Evolutionary conservation across 1,140 invertebrate species (phyloP).

Genomic region (Paramacrobiotus metropolitanus): DNA sequence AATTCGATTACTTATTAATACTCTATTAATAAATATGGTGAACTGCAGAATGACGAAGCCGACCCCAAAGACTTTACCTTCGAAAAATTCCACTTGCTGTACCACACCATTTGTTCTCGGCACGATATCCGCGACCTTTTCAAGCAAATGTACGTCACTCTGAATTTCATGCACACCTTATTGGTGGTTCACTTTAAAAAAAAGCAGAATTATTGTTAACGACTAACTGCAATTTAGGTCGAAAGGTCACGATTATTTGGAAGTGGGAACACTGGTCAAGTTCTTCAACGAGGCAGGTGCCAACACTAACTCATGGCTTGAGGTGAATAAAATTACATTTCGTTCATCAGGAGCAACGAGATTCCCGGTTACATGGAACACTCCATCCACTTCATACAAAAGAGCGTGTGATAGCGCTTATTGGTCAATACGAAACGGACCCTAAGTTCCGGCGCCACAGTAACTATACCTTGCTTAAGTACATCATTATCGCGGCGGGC

Average conservation of each 20-base stretch:
- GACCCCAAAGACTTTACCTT: slow-evolving; percentile 86
- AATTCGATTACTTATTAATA: too few species aligned
- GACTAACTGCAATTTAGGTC: too few species aligned
- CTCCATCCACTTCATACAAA: slow-evolving; percentile 90
- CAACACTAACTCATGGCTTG: too few species aligned
- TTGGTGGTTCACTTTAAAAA: background rate
- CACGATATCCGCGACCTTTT: slow-evolving; percentile 98
- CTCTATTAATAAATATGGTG: slow-evolving; percentile 8
- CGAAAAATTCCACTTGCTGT: slow-evolving; percentile 91
- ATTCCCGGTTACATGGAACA: slow-evolving; percentile 95
- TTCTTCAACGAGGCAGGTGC: too few species aligned
- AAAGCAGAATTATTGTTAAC: too few species aligned
- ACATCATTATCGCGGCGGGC: background rate
- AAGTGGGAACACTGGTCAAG: too few species aligned
- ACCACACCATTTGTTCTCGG: slow-evolving; percentile 95
- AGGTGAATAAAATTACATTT: too few species aligned
- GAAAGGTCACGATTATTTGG: too few species aligned
- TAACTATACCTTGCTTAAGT: slow-evolving; percentile 25
- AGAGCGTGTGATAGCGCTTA: slow-evolving; percentile 72
- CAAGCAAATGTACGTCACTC: slow-evolving; percentile 61
- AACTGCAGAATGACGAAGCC: slow-evolving; percentile 58
- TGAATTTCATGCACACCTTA: slow-evolving; percentile 6
- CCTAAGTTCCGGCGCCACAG: slow-evolving; percentile 48
- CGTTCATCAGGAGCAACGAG: slow-evolving; percentile 73
- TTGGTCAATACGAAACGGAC: slow-evolving; percentile 73